These are phyloP conservation scores for Teinopalpus imperialis DNA, from an alignment of 2,888 invertebrate species.

Conservation along the genomic window DNA sequence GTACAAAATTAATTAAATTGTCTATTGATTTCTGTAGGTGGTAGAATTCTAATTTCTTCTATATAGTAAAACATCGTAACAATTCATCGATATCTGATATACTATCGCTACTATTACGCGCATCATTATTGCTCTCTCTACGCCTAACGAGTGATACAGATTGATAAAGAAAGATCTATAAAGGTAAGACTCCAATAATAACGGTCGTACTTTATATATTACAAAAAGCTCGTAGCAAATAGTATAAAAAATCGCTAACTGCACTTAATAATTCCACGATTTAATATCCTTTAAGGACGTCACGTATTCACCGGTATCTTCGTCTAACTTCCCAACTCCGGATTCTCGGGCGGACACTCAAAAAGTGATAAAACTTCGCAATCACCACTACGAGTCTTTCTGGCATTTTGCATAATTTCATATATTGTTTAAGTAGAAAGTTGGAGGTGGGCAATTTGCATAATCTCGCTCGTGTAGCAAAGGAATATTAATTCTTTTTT, in stretches of 20 bases:
- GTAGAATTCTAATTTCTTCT: no score
- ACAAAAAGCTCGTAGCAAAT: neutral
- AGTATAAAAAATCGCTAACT: no score
- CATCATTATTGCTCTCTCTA: no score
- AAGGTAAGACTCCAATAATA: no score
- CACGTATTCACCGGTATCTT: conserved; percentile 8
- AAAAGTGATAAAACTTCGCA: conserved; percentile 43
- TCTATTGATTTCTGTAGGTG: no score
- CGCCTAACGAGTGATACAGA: no score
- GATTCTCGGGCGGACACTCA: conserved; percentile 18
- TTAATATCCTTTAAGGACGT: conserved; percentile 10
- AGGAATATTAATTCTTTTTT: conserved; percentile 40
- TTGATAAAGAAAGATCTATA: no score
- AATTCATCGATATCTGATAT: no score
- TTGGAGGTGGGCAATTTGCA: conserved; percentile 43
- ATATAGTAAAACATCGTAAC: no score
- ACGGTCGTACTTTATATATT: no score
- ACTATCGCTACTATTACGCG: no score
- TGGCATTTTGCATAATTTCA: conserved; percentile 53
- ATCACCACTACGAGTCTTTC: conserved; percentile 35
- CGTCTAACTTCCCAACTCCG: conserved; percentile 8
- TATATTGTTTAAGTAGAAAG: conserved; percentile 56
- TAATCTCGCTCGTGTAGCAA: conserved; percentile 39
- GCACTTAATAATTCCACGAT: conserved; percentile 3
- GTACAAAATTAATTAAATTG: no score